Conservation (phyloP, 2,113 vertebrate genomes). For the Spheniscus mendiculus region DNA sequence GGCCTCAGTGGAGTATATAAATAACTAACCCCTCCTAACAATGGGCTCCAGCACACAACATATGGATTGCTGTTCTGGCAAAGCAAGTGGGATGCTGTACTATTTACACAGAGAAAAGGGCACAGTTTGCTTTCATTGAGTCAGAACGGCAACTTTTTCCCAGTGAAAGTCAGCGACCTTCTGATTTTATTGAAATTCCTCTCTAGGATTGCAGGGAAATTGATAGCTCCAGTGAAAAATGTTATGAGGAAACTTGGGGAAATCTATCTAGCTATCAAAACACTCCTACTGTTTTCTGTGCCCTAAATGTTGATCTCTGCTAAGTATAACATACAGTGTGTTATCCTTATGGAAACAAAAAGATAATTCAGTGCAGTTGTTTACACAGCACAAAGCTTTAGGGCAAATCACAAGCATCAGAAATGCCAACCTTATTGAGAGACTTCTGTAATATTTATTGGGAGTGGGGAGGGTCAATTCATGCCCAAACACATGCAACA, state of each 20-base stretch:
- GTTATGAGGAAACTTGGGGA: slow-evolving; percentile 25
- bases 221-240: slow-evolving; percentile 62
- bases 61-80: slow-evolving; percentile 6
- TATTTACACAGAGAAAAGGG: slow-evolving; percentile 30
- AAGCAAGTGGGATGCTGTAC: background rate
- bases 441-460: background rate
- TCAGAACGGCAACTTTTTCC: slow-evolving; percentile 3
- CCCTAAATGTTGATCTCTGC: slow-evolving; percentile 51
- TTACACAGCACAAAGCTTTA: slow-evolving; percentile 41
- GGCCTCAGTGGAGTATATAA: background rate
- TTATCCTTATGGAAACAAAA: slow-evolving; percentile 68
- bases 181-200: slow-evolving; percentile 67
- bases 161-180: slow-evolving; percentile 57
- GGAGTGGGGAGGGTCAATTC: background rate
- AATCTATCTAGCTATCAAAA: slow-evolving; percentile 60
- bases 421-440: background rate
- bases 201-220: slow-evolving; percentile 34
- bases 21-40: background rate
- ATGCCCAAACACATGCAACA: background rate
- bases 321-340: slow-evolving; percentile 53
- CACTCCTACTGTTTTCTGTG: slow-evolving; percentile 60
- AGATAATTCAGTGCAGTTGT: slow-evolving; percentile 56
- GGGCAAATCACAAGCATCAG: background rate
- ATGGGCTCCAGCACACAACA: background rate
- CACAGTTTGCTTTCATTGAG: slow-evolving; percentile 15